Percentiles rank a stretch among this genome's conserved stretches.
phyloP scores from a whole-genome alignment of 1,140 invertebrate genomes.

The Trachymyrmex cornetzi region DNA sequence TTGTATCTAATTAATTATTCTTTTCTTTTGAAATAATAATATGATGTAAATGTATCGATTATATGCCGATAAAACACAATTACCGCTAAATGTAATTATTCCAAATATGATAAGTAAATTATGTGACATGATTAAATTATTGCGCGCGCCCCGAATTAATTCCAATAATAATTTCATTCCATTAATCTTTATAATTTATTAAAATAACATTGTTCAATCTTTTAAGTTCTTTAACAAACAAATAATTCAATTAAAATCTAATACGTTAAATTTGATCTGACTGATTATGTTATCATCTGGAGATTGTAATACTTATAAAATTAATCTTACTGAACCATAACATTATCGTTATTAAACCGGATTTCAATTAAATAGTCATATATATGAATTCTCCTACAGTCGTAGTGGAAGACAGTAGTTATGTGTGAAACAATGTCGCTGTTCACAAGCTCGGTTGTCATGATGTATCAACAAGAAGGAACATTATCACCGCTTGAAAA shows the following conservation, averaged over 20 bases:
- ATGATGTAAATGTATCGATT: background rate
- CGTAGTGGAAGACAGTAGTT: background rate
- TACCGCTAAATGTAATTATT: background rate
- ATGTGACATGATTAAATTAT: background rate
- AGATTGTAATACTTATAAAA: slow-evolving; percentile 8
- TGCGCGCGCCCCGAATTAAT: background rate
- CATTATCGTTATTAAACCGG: slow-evolving; percentile 17
- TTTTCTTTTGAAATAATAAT: slow-evolving; percentile 3
- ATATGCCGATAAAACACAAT: background rate
- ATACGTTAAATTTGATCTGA: background rate
- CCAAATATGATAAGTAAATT: slow-evolving; percentile 4
- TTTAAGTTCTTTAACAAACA: background rate
- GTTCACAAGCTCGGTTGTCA: background rate
- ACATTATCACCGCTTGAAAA: slow-evolving; percentile 12
- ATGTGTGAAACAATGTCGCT: background rate
- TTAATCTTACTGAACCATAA: background rate
- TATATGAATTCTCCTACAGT: background rate
- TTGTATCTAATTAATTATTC: background rate
- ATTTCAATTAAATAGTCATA: background rate
- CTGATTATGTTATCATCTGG: background rate
- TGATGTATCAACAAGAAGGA: slow-evolving; percentile 5
- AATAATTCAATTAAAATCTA: background rate
- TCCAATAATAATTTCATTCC: background rate
- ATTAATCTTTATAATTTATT: background rate
- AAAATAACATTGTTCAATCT: background rate